These are phyloP conservation scores for Mustela lutreola DNA, from an alignment of 2,113 vertebrate species.

Conservation along the genomic window DNA sequence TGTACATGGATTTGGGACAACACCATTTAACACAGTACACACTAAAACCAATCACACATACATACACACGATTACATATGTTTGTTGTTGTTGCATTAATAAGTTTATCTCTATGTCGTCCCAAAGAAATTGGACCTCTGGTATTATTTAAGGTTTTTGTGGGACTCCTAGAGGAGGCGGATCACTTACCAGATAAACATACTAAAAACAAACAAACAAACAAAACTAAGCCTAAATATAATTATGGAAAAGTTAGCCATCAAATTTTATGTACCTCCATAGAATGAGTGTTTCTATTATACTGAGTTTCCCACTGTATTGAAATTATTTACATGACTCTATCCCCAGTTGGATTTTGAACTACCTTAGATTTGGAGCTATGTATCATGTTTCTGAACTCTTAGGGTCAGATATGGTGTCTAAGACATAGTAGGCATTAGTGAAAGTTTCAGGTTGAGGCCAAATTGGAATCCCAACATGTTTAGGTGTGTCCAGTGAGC, in stretches of 20 bases:
- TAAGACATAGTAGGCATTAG: neutral
- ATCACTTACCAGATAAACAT: neutral
- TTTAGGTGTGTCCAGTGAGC: neutral
- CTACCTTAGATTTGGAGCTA: neutral
- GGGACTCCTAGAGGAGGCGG: neutral
- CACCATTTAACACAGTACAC: neutral
- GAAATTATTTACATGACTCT: neutral
- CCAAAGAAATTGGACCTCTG: neutral
- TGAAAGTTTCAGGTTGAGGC: neutral
- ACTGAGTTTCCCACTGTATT: neutral
- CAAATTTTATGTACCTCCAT: neutral
- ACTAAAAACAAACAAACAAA: neutral
- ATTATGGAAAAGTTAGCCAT: neutral
- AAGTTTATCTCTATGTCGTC: neutral
- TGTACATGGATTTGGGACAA: neutral
- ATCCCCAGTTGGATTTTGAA: neutral
- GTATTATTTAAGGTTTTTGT: neutral
- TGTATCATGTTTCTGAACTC: neutral
- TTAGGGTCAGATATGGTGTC: neutral
- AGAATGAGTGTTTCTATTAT: neutral
- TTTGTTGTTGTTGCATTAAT: neutral
- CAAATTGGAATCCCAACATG: neutral
- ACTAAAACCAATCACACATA: neutral
- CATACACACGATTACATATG: neutral
- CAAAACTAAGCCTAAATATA: neutral